Evolutionary conservation across 1,140 invertebrate species (phyloP).

Genomic region (Scaptomyza pallida): DNA sequence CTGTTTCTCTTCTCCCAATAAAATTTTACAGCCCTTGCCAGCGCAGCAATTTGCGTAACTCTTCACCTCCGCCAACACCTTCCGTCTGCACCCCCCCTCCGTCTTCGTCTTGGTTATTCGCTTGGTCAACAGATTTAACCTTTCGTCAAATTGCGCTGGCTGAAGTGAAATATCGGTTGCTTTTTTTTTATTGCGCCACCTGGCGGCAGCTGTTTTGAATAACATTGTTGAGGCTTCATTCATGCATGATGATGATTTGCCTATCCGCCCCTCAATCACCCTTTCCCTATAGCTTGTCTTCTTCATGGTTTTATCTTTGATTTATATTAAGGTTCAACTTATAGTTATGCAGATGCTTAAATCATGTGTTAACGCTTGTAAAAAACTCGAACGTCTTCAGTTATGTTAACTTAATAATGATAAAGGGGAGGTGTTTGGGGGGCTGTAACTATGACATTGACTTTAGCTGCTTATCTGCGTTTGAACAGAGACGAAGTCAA

Average conservation of each 20-base stretch:
- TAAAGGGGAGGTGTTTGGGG: not conserved
- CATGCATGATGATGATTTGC: slow-evolving; percentile 4
- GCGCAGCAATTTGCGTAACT: slow-evolving; percentile 80
- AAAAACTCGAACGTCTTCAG: too few relatives aligned
- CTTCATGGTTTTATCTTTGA: not conserved
- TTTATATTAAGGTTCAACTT: too few relatives aligned
- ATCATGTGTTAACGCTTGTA: too few relatives aligned
- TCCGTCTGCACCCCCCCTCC: too few relatives aligned
- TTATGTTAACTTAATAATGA: too few relatives aligned
- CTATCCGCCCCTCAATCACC: not conserved
- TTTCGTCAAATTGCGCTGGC: slow-evolving; percentile 54
- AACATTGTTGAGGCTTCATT: slow-evolving; percentile 48
- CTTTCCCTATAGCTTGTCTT: not conserved
- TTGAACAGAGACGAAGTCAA: slow-evolving; percentile 51
- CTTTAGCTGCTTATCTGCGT: slow-evolving; percentile 66
- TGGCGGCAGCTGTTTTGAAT: slow-evolving; percentile 58
- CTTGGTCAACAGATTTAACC: slow-evolving; percentile 65
- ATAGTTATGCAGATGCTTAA: too few relatives aligned
- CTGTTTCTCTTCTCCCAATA: slow-evolving; percentile 51
- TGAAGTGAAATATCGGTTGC: too few relatives aligned
- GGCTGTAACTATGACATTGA: slow-evolving; percentile 27
- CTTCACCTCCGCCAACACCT: slow-evolving; percentile 28
- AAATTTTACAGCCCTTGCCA: slow-evolving; percentile 80
- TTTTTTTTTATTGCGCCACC: slow-evolving; percentile 40
- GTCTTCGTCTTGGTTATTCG: not conserved